A percentile compares a stretch with the other conserved stretches of the same genome.
phyloP scores from a whole-genome alignment of 35 echinoderm and acorn worm genomes.

The Apostichopus japonicus region DNA sequence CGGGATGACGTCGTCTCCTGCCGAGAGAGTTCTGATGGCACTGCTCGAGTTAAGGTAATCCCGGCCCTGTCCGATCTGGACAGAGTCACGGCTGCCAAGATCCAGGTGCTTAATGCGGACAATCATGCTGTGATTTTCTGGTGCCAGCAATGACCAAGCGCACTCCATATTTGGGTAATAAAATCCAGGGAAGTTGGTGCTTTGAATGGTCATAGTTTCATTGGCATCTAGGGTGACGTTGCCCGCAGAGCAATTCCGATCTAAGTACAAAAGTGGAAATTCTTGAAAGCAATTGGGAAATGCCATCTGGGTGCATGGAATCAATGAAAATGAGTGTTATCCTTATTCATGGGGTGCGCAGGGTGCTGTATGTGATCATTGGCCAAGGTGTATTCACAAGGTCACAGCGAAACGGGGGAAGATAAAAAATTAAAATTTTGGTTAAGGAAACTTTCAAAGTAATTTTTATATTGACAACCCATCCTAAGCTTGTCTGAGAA shows the following conservation, averaged over 20 bases:
- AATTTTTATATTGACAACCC: no score
- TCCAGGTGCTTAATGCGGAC: background rate
- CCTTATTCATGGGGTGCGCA: no score
- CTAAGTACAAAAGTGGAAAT: background rate
- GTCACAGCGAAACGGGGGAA: no score
- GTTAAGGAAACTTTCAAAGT: no score
- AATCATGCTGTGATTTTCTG: slow-evolving; percentile 19
- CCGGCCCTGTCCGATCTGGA: background rate
- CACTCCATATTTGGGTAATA: slow-evolving; percentile 35
- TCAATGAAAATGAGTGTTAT: background rate
- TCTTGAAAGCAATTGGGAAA: no score
- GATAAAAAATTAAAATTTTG: no score
- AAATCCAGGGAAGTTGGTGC: background rate
- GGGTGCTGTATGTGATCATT: no score
- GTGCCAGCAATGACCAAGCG: background rate
- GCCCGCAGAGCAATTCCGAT: slow-evolving; percentile 1
- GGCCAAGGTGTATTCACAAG: no score
- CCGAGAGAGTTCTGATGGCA: background rate
- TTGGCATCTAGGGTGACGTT: background rate
- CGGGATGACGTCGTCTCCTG: background rate
- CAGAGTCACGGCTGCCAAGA: background rate
- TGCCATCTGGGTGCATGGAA: background rate
- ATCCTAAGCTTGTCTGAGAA: no score
- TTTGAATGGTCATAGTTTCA: background rate
- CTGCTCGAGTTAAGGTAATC: background rate